Base-by-base conservation (phyloP, 2,113 vertebrate genomes). In the Dinomys branickii region DNA sequence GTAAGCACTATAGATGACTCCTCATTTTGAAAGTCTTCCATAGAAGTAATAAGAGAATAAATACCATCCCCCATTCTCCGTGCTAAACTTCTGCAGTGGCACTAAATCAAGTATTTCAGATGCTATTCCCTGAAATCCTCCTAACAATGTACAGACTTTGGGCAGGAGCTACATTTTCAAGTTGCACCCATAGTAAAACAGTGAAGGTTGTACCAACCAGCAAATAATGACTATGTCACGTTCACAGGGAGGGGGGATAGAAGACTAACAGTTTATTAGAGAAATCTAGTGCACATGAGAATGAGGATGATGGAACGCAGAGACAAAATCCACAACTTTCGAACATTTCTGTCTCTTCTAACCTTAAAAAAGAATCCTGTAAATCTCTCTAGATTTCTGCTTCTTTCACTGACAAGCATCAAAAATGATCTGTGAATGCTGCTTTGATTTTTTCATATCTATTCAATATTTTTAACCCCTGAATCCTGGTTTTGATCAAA, bases 401-500 rank as follows among this genome's bases (percentile, higher is more conserved):
- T 59, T 47, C 47, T 90, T 65, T 61, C 38, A 67, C 22, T 91
- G 26, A 77, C 52, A 93, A 88, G 44, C 22, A 93, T 50, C 20
- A 22, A 73, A 88, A 47, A 52, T 35, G 19, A 82, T 93, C 26
- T 61, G 35, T 12, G 61, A 58, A 56, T 69, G 26, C 3, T 61
- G 12, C 13, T 58, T 89, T 95, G 26, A 56, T 82, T 82, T 81
- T 81, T 56, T 80, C 14, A 84, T 20, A 91, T 0, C 30, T 41
- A 71, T 26, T 96, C 58, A 83, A 22, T 86, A 73, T 78, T 86
- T 88, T 85, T 89, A 86, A 83, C 47, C 6, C 58, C 12, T 86
- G 44, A 63, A 75, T 92, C 4, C 17, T 96, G 30, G 6, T 83
- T 95, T 41, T 86, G 33, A 91, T 56, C 59, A 93, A 94, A 93